These are phyloP conservation scores for Echeneis naucrates DNA, from an alignment of 2,797 vertebrate species.

Conservation along the genomic window DNA sequence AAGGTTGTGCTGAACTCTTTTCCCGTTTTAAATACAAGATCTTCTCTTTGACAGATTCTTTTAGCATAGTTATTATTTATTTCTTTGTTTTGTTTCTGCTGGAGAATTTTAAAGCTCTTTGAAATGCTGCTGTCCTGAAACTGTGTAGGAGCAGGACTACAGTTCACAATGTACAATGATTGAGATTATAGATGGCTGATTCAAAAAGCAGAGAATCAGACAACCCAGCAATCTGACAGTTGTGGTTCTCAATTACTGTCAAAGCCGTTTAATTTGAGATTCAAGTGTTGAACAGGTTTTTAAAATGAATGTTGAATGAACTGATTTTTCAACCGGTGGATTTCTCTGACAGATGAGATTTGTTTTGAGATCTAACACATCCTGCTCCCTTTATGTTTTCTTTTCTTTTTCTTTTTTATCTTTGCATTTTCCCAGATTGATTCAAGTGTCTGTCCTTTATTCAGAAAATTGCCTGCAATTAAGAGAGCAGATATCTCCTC, in stretches of 20 bases:
- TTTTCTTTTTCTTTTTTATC: no score
- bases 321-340: not conserved
- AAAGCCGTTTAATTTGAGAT: not conserved
- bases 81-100: no score
- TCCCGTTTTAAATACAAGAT: no score
- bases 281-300: not conserved
- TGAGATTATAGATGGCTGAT: not conserved
- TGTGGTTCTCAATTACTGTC: not conserved
- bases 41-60: no score
- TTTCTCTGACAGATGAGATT: not conserved
- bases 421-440: constrained; percentile 3
- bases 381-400: not conserved
- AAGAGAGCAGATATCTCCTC: constrained; percentile 1
- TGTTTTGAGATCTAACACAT: not conserved
- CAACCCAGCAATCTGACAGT: not conserved
- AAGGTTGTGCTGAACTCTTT: no score
- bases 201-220: not conserved
- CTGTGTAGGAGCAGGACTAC: not conserved
- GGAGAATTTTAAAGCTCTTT: not conserved
- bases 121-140: not conserved
- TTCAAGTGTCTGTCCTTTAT: constrained; percentile 1
- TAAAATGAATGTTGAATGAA: not conserved
- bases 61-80: no score
- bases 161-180: not conserved
- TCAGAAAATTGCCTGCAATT: constrained; percentile 17